Percentiles rank a stretch among this genome's conserved stretches.
These are phyloP conservation scores for Enoplosus armatus DNA, from an alignment of 2,797 vertebrate genomes.

Conservation along the genomic window DNA sequence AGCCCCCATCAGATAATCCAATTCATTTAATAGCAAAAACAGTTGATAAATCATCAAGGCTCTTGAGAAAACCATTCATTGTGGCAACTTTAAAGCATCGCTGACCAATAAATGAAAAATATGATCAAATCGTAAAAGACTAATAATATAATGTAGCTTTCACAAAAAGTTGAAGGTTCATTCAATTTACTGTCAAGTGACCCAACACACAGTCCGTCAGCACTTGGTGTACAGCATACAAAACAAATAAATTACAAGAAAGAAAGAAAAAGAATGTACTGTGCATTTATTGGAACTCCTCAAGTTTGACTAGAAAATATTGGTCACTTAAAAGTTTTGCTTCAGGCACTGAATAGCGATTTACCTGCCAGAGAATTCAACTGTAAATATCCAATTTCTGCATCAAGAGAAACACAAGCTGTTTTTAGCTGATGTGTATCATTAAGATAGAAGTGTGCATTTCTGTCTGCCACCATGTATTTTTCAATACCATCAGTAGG, in stretches of 20 bases:
- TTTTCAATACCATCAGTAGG: neutral
- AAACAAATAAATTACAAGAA: conserved; percentile 1
- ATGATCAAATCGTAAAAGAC: neutral
- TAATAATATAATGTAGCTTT: conserved; percentile 5
- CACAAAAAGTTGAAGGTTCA: neutral
- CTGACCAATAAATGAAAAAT: neutral
- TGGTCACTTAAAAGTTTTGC: neutral
- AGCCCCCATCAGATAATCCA: neutral
- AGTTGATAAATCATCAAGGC: neutral
- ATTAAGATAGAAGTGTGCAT: neutral
- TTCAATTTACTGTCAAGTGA: neutral
- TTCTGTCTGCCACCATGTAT: neutral
- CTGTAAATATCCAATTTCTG: neutral
- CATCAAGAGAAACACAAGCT: neutral
- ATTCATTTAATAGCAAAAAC: neutral
- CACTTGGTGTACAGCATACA: neutral
- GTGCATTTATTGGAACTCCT: neutral
- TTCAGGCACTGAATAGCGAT: neutral
- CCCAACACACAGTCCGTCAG: neutral
- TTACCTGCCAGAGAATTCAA: neutral
- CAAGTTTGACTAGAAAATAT: neutral
- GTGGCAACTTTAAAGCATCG: neutral
- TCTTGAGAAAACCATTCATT: neutral
- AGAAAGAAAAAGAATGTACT: neutral
- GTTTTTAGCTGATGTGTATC: neutral